Conservation (phyloP, 2,797 vertebrate genomes). For the Eulemur rubriventer region DNA sequence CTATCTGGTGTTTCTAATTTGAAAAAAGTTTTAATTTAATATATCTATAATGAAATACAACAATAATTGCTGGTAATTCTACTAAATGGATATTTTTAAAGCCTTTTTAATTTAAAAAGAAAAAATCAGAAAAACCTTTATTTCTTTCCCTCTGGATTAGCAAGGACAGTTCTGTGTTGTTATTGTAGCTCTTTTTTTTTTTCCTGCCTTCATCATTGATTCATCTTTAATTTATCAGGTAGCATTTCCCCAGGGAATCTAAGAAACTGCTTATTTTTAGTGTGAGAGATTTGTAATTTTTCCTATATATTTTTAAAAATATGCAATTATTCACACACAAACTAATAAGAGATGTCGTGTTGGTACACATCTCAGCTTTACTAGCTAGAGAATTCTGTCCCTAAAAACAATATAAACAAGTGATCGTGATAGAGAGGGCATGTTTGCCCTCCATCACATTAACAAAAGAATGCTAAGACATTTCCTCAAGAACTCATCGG, state of each 20-base stretch:
- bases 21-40: not conserved
- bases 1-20: not conserved
- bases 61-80: constrained; percentile 14
- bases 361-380: not conserved
- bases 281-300: constrained; percentile 57
- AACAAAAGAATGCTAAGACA: not conserved
- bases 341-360: constrained; percentile 12
- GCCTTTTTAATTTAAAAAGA: constrained; percentile 30
- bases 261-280: constrained; percentile 60
- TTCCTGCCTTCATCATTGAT: constrained; percentile 30
- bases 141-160: not conserved
- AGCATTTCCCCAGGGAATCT: constrained; percentile 44
- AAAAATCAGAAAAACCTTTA: not conserved
- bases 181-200: not conserved
- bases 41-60: constrained; percentile 25
- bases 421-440: constrained; percentile 23
- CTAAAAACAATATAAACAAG: constrained; percentile 41
- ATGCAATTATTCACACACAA: constrained; percentile 51
- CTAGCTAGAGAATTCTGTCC: constrained; percentile 28
- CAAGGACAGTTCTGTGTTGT: constrained; percentile 2
- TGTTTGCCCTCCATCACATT: not conserved
- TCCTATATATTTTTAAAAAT: constrained; percentile 36
- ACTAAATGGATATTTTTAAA: not conserved
- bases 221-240: constrained; percentile 68
- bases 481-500: not conserved